A percentile compares a stretch with the other conserved stretches of the same genome.
These are phyloP conservation scores for Drosophila setosimentum DNA, from an alignment of 2,888 invertebrate genomes.

Conservation along the genomic window DNA sequence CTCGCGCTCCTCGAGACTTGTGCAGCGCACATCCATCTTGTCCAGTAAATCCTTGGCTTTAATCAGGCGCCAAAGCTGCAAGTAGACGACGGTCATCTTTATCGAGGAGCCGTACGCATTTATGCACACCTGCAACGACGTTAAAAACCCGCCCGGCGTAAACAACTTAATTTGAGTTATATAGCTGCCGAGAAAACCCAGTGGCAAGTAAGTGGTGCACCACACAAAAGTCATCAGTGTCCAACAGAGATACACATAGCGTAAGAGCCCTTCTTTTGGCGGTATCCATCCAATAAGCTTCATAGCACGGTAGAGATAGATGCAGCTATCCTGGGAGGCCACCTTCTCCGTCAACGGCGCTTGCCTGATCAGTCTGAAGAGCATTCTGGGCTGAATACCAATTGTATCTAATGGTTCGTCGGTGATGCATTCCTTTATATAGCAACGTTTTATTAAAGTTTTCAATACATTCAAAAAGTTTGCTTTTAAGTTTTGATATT, in stretches of 20 bases:
- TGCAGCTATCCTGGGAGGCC: constrained; percentile 58
- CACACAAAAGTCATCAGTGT: constrained; percentile 50
- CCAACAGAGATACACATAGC: constrained; percentile 60
- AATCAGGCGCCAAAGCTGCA: constrained; percentile 58
- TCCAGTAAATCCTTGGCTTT: constrained; percentile 59
- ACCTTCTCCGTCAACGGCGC: constrained; percentile 48
- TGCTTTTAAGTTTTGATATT: constrained; percentile 39
- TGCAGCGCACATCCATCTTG: constrained; percentile 62
- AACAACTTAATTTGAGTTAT: constrained; percentile 58
- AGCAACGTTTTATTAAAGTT: constrained; percentile 36
- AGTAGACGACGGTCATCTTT: constrained; percentile 59
- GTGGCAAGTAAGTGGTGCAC: constrained; percentile 51
- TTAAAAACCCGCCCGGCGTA: constrained; percentile 67
- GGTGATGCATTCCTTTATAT: constrained; percentile 43
- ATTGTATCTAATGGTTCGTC: constrained; percentile 6
- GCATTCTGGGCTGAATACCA: constrained; percentile 33
- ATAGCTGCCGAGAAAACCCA: constrained; percentile 63
- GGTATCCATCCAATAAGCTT: constrained; percentile 64
- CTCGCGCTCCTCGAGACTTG: constrained; percentile 49
- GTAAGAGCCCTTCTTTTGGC: constrained; percentile 42
- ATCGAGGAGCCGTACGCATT: constrained; percentile 66
- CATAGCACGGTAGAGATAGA: constrained; percentile 60
- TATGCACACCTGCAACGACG: constrained; percentile 73
- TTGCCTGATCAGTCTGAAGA: constrained; percentile 55
- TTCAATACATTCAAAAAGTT: constrained; percentile 55